Percentiles rank a stretch among this genome's conserved stretches.
These are phyloP conservation scores for Lophotriccus pileatus DNA, from an alignment of 2,797 vertebrate species.

Conservation along the genomic window DNA sequence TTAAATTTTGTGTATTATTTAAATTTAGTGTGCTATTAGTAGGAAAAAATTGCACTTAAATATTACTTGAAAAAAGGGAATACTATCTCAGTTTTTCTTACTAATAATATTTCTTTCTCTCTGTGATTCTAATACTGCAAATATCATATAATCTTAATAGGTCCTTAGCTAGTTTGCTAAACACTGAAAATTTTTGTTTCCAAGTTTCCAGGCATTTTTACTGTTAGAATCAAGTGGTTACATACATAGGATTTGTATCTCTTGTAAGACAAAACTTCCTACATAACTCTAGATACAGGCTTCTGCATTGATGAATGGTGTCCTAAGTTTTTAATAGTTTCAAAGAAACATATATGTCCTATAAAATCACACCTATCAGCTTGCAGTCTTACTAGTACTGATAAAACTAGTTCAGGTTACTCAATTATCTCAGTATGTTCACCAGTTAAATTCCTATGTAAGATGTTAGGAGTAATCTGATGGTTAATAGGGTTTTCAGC, in stretches of 20 bases:
- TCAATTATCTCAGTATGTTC: not conserved
- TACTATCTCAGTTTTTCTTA: not conserved
- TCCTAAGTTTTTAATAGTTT: not conserved
- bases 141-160: not conserved
- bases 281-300: not conserved
- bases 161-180: not conserved
- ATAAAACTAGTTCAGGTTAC: not conserved
- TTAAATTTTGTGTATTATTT: not conserved
- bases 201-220: not conserved
- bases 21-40: not conserved
- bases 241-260: not conserved
- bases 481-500: not conserved
- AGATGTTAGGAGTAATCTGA: not conserved
- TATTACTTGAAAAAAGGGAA: not conserved
- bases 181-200: not conserved
- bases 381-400: not conserved
- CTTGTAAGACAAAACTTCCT: not conserved
- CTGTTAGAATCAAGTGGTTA: not conserved
- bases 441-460: not conserved
- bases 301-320: not conserved
- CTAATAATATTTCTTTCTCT: not conserved
- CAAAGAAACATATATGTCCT: not conserved
- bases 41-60: not conserved
- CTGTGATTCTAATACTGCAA: not conserved
- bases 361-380: not conserved